Conservation (phyloP, 2,888 invertebrate genomes). For the Coremacera marginata region DNA sequence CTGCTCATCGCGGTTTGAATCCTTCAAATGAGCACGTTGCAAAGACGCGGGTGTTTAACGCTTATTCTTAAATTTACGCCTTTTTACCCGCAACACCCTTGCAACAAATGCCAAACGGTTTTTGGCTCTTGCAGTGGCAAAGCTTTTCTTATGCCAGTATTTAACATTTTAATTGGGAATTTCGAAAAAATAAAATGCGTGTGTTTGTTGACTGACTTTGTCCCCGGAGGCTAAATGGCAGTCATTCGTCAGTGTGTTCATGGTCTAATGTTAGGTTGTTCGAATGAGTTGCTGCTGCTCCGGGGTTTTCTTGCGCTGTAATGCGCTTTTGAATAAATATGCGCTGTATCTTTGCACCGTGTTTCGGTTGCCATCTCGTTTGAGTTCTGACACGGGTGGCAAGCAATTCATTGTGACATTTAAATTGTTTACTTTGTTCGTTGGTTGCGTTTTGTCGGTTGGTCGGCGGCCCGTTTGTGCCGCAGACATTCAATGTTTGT, state of each 20-base stretch:
- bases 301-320: constrained; percentile 5
- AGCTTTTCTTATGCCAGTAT: neutral
- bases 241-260: neutral
- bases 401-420: constrained; percentile 52
- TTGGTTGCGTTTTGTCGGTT: neutral
- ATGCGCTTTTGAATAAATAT: constrained; percentile 35
- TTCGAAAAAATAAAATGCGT: constrained; percentile 7
- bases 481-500: neutral
- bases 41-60: constrained; percentile 53
- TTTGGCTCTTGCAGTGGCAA: neutral
- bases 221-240: constrained; percentile 33
- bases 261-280: neutral
- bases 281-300: constrained; percentile 5
- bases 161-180: constrained; percentile 37
- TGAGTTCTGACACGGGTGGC: constrained; percentile 41
- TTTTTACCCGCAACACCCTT: neutral
- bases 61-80: constrained; percentile 24
- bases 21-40: constrained; percentile 36
- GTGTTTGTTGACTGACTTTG: constrained; percentile 31
- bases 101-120: neutral
- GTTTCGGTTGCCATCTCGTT: constrained; percentile 28
- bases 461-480: neutral
- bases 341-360: constrained; percentile 4
- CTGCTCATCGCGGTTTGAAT: constrained; percentile 27
- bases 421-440: constrained; percentile 50